Percentiles rank a stretch among this genome's conserved stretches.
Conservation (phyloP, 2,888 invertebrate genomes). For the Melinaea menophilus region DNA sequence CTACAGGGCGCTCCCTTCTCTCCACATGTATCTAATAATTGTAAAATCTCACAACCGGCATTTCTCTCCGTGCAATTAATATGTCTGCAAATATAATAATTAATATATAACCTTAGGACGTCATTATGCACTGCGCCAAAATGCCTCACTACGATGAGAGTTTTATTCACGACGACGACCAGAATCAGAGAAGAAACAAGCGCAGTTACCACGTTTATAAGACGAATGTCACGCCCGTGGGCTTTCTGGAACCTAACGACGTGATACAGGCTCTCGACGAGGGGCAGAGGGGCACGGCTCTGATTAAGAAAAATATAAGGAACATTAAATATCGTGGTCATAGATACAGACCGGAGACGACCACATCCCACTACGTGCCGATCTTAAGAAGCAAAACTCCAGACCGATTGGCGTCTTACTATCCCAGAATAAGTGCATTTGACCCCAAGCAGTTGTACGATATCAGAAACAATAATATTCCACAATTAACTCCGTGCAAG, state of each 20-base stretch:
- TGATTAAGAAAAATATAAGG: conserved; percentile 66
- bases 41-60: conserved; percentile 28
- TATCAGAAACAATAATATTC: conserved; percentile 63
- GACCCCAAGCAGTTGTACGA: conserved; percentile 63
- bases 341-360: conserved; percentile 50
- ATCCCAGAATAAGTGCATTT: conserved; percentile 61
- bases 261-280: conserved; percentile 61
- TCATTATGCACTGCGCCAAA: conserved; percentile 39
- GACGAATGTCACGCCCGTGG: conserved; percentile 60
- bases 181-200: conserved; percentile 71
- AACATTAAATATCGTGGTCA: conserved; percentile 63
- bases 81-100: neutral
- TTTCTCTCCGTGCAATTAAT: conserved; percentile 12
- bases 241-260: conserved; percentile 54
- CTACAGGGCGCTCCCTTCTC: conserved; percentile 63
- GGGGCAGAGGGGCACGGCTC: conserved; percentile 51
- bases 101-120: neutral
- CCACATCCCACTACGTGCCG: conserved; percentile 34
- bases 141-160: conserved; percentile 77
- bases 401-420: conserved; percentile 62
- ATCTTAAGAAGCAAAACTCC: conserved; percentile 50
- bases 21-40: conserved; percentile 41
- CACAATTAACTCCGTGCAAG: conserved; percentile 60
- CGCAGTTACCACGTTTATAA: conserved; percentile 74
- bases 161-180: conserved; percentile 70